Conservation (phyloP, 2,888 invertebrate genomes). For the Cecidostiba fungosa region DNA sequence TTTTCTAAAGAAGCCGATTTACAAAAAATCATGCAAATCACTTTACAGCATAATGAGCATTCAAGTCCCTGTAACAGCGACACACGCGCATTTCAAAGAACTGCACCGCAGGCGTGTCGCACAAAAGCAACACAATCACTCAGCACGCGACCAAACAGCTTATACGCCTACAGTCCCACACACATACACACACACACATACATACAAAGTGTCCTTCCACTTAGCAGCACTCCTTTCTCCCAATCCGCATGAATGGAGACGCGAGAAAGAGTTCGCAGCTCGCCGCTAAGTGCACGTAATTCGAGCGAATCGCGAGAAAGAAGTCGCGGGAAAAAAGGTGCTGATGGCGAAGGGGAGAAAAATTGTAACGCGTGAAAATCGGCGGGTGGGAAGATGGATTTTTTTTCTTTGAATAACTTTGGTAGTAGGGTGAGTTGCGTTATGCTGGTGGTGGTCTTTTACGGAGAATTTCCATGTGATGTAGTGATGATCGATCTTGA, state of each 20-base stretch:
- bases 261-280: background rate
- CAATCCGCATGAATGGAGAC: slow-evolving; percentile 31
- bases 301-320: slow-evolving; percentile 7
- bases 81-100: background rate
- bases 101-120: background rate
- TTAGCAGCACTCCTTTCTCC: slow-evolving; percentile 41
- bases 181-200: background rate
- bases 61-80: background rate
- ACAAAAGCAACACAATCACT: slow-evolving; percentile 11
- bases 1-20: background rate
- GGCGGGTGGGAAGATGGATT: background rate
- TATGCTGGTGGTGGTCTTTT: no score
- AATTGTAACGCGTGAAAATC: background rate
- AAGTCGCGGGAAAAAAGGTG: background rate
- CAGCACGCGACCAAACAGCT: slow-evolving; percentile 16
- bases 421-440: no score
- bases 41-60: background rate
- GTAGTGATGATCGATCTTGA: no score
- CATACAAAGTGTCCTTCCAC: slow-evolving; percentile 34
- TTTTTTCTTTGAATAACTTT: background rate
- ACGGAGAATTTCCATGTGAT: no score
- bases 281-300: slow-evolving; percentile 19
- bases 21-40: background rate
- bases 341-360: background rate
- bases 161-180: background rate